Evolutionary conservation across 1,140 invertebrate genomes (phyloP), one percentile per base, ranked within the genome.

Genomic region (Megathymus violae): DNA sequence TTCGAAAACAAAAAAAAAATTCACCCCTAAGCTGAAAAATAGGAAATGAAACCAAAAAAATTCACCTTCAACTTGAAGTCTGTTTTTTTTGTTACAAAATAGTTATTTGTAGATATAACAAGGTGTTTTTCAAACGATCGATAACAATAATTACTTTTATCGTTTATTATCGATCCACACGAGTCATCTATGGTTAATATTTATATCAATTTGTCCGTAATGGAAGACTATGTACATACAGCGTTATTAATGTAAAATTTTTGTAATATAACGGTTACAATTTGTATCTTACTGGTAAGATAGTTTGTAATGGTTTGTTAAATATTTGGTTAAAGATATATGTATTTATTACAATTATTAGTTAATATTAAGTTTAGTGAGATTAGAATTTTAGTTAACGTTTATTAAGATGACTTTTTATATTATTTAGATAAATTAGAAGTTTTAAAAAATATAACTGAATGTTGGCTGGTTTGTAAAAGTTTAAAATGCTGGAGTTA

Each of bases 171-270:
- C 1, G 0, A 3, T 16, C 34, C 0, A 31, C 31, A 38, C 15
- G 52, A 65, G 66, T 52, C 66, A 63, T 56, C 47, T 62, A 61
- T 69, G 73, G 47, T 50, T 62, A 54, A 43, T 59, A 59, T 38
- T 72, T 74, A 56, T 64, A 76, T 66, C 59, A 74, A 73, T 71
- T 75, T 80, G 81, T 80, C 77, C 77, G 77, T 76, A 77, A 78
- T 54, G 76, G 67, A 72, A 72, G 67, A 78, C 74, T 81, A 76
- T 84, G 76, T 85, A 82, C 61, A 85, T 80, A 83, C 46, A 61
- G 71, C 50, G 67, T 71, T 69, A 64, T 74, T 73, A 66, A 40
- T 82, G 80, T 86, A 84, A 78, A 84, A 68, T 74, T 84, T 81
- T 84, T 86, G 75, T 86, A 84, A 79, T 54, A 80, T 82, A 78